Base-by-base conservation (phyloP, 2,113 vertebrate species). In the Speoplatyrhinus poulsoni region DNA sequence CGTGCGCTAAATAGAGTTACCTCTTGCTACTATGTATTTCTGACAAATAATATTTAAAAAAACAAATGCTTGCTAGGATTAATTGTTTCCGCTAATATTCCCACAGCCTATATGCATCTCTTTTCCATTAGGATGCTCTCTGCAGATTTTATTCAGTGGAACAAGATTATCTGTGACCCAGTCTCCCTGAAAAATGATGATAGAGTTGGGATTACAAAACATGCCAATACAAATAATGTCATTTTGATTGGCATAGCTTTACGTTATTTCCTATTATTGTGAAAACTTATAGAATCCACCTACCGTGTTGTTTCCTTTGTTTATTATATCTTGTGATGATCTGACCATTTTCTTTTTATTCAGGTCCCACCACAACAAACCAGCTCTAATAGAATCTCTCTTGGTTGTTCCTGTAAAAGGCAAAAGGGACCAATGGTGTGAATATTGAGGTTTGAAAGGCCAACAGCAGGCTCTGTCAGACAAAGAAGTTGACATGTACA, bases 281-380 rank as follows among this genome's bases (percentile, higher is more conserved):
- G 3, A 52, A 12, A 2, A 15, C 2, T 15, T 11, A 52, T 4
- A 15, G 3, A 11, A 50, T 50, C 3, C 49, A 50, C 13, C 19
- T 13, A 49, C 26, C 16, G 9, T 8, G n/a, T 4, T 8, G n/a
- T 4, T 49, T 17, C 15, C 33, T 46, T 0, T n/a, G 75, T 85
- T 83, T 73, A 91, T 90, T 17, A 46, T 67, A 15, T 0, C 60
- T 64, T 80, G 60, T 65, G 81, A 54, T 1, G 46, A 57, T n/a
- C 7, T 16, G 1, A 71, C 66, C 13, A 56, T 19, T 48, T 81
- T 69, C 32, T 73, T 77, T 67, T 81, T 73, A 12, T 82, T 74
- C 41, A 96, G 83, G 72, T 97, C 95, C 93, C 95, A 95, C 94
- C 95, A 96, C 11, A 99, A 81, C 69, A 96, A 77, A 0, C 93